Base-by-base conservation (phyloP, 2,888 invertebrate species). In the Pegoplata infirma region DNA sequence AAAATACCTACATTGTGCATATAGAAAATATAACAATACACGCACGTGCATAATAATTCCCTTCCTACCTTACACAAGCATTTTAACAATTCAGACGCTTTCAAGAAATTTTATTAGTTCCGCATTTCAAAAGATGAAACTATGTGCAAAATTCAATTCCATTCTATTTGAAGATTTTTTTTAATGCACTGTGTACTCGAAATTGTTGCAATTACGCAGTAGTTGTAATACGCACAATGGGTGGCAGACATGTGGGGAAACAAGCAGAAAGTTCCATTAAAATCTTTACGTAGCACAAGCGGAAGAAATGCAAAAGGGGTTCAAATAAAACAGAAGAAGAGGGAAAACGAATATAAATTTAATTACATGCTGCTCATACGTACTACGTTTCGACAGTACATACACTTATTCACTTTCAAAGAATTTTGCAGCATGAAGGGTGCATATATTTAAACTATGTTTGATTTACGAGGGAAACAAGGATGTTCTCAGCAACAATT, bases 141-240 rank as follows among this genome's bases (percentile, higher is more conserved):
- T 67, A 67, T 74, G 74, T 40, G 47, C 56, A 68, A 49, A 56
- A 75, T 75, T 68, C 40, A 56, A 36, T 63, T 58, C 56, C n/a
- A 56, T 63, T 68, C 56, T 14, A 12, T 23, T 67, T n/a, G n/a
- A 16, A 40, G 19, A 8, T 53, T 53, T 44, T 12, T 51, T n/a
- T 47, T 14, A n/a, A n/a, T n/a, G n/a, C n/a, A n/a, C n/a, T n/a
- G 44, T 61, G 32, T 56, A 21, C 14, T 47, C 7, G 47, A 69
- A 61, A 76, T 59, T 71, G 64, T 76, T 76, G 66, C 69, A 76
- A 71, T 55, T 71, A 76, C 66, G 59, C 53, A 53, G 56, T 58
- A 21, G 23, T 64, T 58, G 64, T 58, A 61, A 46, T 17, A 49
- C 16, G 53, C 59, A 23, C 56, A 56, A 16, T 63, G 44, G 56